Evolutionary conservation across 2,797 vertebrate genomes (phyloP).

Genomic region (Labroides dimidiatus): DNA sequence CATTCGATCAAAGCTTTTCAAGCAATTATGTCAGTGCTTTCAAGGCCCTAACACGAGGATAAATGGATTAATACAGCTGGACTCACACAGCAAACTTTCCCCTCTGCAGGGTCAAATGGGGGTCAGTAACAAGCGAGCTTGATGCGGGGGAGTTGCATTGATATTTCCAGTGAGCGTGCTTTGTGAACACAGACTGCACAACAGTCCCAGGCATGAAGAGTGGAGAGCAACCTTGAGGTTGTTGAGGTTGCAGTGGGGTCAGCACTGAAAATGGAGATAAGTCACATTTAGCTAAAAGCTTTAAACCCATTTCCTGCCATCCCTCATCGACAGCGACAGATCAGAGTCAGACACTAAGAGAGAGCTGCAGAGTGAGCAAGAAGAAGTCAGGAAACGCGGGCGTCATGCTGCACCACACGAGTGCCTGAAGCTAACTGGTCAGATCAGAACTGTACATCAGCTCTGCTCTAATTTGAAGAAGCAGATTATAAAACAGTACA

Average conservation of each 20-base stretch:
- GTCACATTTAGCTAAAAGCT: slow-evolving; percentile 41
- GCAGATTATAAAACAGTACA: background rate
- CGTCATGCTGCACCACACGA: slow-evolving; percentile 19
- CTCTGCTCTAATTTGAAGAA: slow-evolving; percentile 38
- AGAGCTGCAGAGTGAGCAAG: slow-evolving; percentile 28
- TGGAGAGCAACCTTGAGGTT: slow-evolving; percentile 29
- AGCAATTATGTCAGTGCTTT: slow-evolving; percentile 74
- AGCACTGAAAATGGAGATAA: slow-evolving; percentile 36
- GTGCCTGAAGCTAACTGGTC: slow-evolving; percentile 4
- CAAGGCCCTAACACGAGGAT: slow-evolving; percentile 61
- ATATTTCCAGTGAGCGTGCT: slow-evolving; percentile 38
- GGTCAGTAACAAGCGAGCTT: slow-evolving; percentile 59
- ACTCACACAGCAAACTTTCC: slow-evolving; percentile 55
- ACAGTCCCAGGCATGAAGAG: slow-evolving; percentile 23
- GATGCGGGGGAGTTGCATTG: slow-evolving; percentile 41
- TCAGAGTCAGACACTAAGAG: slow-evolving; percentile 21
- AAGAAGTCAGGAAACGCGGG: slow-evolving; percentile 42
- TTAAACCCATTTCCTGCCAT: slow-evolving; percentile 26
- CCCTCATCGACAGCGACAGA: slow-evolving; percentile 17
- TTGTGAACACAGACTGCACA: slow-evolving; percentile 30
- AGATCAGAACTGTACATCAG: slow-evolving; percentile 38
- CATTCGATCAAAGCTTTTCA: slow-evolving; percentile 75
- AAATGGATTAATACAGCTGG: slow-evolving; percentile 73
- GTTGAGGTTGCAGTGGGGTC: slow-evolving; percentile 33
- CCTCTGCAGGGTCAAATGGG: slow-evolving; percentile 59